Evolutionary conservation across 30 jellyfish, hydroid and myxozoan species (phyloP).

Genomic region (Rhopilema esculentum): DNA sequence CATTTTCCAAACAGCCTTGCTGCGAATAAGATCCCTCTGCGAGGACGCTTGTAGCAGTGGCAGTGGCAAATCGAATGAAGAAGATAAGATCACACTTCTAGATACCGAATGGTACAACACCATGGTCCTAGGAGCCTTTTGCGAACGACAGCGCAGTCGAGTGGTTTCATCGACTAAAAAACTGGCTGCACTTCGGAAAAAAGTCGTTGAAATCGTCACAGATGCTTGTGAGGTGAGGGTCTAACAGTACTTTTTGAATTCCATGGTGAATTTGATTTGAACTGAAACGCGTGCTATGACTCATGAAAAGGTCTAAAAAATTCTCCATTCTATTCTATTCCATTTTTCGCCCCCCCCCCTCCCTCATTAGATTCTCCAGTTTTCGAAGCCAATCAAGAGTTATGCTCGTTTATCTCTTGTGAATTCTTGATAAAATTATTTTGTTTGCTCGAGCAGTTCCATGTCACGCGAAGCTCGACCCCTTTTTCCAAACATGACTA

Average conservation of each 20-base stretch:
- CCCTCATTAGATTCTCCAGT: too few relatives aligned
- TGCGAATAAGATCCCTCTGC: constrained; percentile 39
- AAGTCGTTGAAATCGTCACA: constrained; percentile 38
- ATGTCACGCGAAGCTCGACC: too few relatives aligned
- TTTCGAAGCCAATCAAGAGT: too few relatives aligned
- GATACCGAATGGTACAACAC: constrained; percentile 50
- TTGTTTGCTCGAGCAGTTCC: too few relatives aligned
- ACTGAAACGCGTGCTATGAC: background rate
- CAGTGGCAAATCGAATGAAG: constrained; percentile 14
- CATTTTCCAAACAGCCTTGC: constrained; percentile 59
- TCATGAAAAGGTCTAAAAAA: too few relatives aligned
- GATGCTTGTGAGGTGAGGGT: constrained; percentile 68
- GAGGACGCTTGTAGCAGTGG: constrained; percentile 65
- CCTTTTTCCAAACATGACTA: too few relatives aligned
- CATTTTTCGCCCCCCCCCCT: too few relatives aligned
- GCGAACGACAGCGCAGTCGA: constrained; percentile 54
- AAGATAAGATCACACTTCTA: constrained; percentile 18
- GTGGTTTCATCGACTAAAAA: constrained; percentile 28
- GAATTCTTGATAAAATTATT: too few relatives aligned
- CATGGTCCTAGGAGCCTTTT: constrained; percentile 46
- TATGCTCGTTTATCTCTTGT: too few relatives aligned
- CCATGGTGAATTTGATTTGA: background rate
- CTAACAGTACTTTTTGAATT: background rate
- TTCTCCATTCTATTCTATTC: too few relatives aligned
- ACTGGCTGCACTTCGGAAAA: constrained; percentile 37